These are phyloP conservation scores for Leptobrachium leishanense DNA, from an alignment of 2,113 vertebrate species.

Conservation along the genomic window DNA sequence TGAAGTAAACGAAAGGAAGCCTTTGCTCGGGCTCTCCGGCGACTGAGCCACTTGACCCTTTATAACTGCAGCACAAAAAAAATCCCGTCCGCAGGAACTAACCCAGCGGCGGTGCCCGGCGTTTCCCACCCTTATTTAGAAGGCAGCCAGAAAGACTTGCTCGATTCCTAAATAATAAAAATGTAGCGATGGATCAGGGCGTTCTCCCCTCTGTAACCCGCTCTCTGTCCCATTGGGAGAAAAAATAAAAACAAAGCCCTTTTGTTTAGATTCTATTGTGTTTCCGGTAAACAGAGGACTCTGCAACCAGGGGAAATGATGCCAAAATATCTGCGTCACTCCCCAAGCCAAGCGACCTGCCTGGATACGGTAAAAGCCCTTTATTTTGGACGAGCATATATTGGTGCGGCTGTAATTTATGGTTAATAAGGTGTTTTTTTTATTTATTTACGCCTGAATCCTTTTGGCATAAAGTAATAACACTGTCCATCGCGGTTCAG, in stretches of 20 bases:
- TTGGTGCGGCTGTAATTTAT: too few relatives aligned
- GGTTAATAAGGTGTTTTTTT: too few relatives aligned
- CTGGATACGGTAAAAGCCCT: background rate
- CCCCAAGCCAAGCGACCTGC: slow-evolving; percentile 6
- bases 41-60: slow-evolving; percentile 18
- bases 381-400: too few relatives aligned
- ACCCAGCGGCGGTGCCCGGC: slow-evolving; percentile 10
- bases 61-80: background rate
- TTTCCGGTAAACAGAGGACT: slow-evolving; percentile 16
- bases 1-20: background rate
- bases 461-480: too few relatives aligned
- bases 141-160: background rate
- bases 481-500: too few relatives aligned
- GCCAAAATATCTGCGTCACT: slow-evolving; percentile 2
- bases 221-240: slow-evolving; percentile 12
- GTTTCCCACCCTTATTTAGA: slow-evolving; percentile 39
- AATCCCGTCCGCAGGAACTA: slow-evolving; percentile 9
- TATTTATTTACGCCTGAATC: too few relatives aligned
- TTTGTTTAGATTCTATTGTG: slow-evolving; percentile 44
- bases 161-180: slow-evolving; percentile 9
- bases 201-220: slow-evolving; percentile 9
- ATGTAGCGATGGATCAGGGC: background rate
- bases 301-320: slow-evolving; percentile 22
- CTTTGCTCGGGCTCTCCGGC: background rate
- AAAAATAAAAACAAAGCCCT: slow-evolving; percentile 8